Evolutionary conservation across 2,113 vertebrate genomes (phyloP).

Genomic region (Lophotis ruficrista): DNA sequence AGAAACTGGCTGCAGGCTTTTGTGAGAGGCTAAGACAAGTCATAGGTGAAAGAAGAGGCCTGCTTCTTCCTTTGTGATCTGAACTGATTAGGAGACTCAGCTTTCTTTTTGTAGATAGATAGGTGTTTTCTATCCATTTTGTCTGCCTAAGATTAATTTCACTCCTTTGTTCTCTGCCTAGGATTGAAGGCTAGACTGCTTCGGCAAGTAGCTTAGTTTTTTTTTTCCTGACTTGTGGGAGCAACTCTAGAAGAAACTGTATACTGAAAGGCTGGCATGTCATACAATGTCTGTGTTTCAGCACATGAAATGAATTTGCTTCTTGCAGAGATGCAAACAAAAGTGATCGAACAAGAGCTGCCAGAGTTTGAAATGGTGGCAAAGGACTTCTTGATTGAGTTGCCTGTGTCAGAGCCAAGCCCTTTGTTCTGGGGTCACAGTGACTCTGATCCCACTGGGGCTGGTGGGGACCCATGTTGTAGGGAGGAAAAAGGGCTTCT

Average conservation of each 20-base stretch:
- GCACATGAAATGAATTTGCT: neutral
- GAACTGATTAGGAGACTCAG: neutral
- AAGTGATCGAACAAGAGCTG: neutral
- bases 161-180: neutral
- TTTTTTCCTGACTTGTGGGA: neutral
- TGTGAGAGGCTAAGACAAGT: neutral
- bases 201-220: neutral
- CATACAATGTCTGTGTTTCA: neutral
- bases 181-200: neutral
- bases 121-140: neutral
- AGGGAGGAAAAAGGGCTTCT: neutral
- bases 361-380: neutral
- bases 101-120: neutral
- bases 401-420: neutral
- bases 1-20: neutral
- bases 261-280: neutral
- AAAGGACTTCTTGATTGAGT: neutral
- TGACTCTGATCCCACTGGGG: neutral
- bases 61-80: neutral
- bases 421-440: neutral
- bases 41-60: neutral
- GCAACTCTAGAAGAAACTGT: neutral
- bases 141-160: neutral
- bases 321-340: neutral
- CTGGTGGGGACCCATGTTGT: rapidly evolving